Evolutionary conservation across 64 coral and sea anemone species (phyloP).

Genomic region (Stichodactyla mertensii): DNA sequence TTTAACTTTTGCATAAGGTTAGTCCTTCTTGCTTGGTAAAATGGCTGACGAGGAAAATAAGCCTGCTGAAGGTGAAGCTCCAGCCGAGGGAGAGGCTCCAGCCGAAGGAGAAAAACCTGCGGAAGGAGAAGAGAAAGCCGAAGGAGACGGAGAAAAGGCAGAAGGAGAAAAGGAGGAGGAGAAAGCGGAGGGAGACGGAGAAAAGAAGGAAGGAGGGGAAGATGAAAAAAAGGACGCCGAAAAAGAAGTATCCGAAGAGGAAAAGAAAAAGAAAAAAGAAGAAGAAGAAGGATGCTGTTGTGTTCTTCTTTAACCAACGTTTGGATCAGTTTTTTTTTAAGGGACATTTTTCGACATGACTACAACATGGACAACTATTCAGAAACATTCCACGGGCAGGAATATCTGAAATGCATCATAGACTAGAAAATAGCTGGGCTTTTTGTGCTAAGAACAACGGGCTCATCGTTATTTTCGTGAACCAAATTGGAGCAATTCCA

Average conservation of each 20-base stretch:
- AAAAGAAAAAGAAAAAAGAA: background rate
- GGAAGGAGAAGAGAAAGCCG: background rate
- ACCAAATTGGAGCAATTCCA: background rate
- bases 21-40: background rate
- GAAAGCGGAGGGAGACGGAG: background rate
- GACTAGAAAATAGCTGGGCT: background rate
- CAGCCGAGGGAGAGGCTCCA: slow-evolving; percentile 4
- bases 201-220: background rate
- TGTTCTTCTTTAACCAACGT: slow-evolving; percentile 36
- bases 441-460: slow-evolving; percentile 1
- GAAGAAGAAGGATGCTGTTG: slow-evolving; percentile 56
- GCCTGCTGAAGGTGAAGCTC: slow-evolving; percentile 6
- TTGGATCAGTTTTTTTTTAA: background rate
- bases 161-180: slow-evolving; percentile 7
- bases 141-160: slow-evolving; percentile 1
- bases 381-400: background rate
- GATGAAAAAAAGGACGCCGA: background rate
- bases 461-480: background rate
- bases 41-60: slow-evolving; percentile 16
- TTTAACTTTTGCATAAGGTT: background rate
- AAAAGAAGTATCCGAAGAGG: background rate
- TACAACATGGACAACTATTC: background rate
- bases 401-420: background rate
- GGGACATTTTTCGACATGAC: background rate
- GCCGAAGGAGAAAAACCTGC: slow-evolving; percentile 21